Evolutionary conservation across 2,888 invertebrate species (phyloP), one percentile per base, ranked within the genome.

Genomic region (Geotrupes spiniger): DNA sequence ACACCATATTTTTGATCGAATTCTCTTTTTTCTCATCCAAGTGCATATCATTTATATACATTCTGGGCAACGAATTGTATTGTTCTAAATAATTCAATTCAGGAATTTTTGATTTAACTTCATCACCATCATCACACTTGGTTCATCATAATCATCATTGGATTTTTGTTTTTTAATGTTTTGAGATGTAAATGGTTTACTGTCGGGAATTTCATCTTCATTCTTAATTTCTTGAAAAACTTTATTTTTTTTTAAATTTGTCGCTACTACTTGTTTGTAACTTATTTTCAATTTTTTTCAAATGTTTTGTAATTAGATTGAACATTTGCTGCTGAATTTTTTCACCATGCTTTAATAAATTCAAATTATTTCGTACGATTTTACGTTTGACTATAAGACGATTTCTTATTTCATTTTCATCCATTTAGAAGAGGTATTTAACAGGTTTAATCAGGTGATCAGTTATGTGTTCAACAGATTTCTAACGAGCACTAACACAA

Each of bases 1-100:
- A 51, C 17, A 26, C 49, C 49, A 49, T 51, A 55, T 43, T 36
- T 48, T 8, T 51, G 36, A 57, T 57, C 55, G 42, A 47, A 49
- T 36, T 37, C 33, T 28, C 39, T 26, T 36, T 17, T 10, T 39
- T 41, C 49, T 49, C 49, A 29, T 14, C 44, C 14, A 38, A 14
- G 11, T 40, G 8, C 21, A 41, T 33, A 9, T 45, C 41, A 1
- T 33, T n/a, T 21, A 52, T 25, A 38, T 52, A 52, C 16, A 31
- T 41, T 49, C 45, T 44, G 4, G 52, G 52, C 46, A 52, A 49
- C 2, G 48, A 31, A 42, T 44, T 33, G 27, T 42, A 52, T 49
- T 52, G 40, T 10, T 49, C 36, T 27, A 42, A 42, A 46, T 46
- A 28, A 28, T 2, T 4, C n/a, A n/a, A n/a, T 9, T 2, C 10